Evolutionary conservation across 2,888 invertebrate species (phyloP).

Genomic region (Pyrgus malvae): DNA sequence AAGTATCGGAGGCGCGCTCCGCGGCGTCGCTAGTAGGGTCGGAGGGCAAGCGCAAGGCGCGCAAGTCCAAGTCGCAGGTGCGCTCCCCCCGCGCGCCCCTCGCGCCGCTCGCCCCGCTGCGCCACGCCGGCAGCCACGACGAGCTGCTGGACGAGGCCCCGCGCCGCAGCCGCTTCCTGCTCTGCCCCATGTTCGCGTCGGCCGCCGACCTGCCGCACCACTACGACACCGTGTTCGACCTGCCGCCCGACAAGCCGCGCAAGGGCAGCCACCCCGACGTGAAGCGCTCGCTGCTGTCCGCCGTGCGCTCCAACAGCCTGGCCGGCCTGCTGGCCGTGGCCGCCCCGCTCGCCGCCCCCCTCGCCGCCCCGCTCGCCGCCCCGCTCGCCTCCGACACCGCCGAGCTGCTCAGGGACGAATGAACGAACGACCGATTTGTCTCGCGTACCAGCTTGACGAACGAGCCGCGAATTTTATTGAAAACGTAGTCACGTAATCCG

Average conservation of each 20-base stretch:
- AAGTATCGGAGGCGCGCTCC: constrained; percentile 33
- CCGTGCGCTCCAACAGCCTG: constrained; percentile 61
- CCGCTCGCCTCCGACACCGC: constrained; percentile 57
- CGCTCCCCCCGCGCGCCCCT: constrained; percentile 40
- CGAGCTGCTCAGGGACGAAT: constrained; percentile 60
- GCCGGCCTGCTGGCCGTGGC: constrained; percentile 58
- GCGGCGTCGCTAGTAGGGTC: constrained; percentile 30
- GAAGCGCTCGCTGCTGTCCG: constrained; percentile 57
- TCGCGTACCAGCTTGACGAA: too few species aligned
- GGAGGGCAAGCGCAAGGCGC: constrained; percentile 39
- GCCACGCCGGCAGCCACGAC: constrained; percentile 65
- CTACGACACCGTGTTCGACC: constrained; percentile 73
- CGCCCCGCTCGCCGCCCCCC: constrained; percentile 52
- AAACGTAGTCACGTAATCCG: too few species aligned
- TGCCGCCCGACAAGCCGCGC: constrained; percentile 35
- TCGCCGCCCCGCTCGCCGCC: constrained; percentile 54
- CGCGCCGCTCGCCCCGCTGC: constrained; percentile 46
- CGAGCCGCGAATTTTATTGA: too few species aligned
- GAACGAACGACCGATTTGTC: not conserved
- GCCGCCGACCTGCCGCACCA: constrained; percentile 67
- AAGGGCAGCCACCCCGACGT: constrained; percentile 51
- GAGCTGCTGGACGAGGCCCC: constrained; percentile 59
- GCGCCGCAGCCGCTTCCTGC: constrained; percentile 63
- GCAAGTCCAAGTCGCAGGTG: constrained; percentile 48
- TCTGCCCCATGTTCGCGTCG: constrained; percentile 81